A percentile compares a stretch with the other conserved stretches of the same genome.
These are phyloP conservation scores for Byasa hedistus DNA, from an alignment of 2,888 invertebrate species.

Conservation along the genomic window DNA sequence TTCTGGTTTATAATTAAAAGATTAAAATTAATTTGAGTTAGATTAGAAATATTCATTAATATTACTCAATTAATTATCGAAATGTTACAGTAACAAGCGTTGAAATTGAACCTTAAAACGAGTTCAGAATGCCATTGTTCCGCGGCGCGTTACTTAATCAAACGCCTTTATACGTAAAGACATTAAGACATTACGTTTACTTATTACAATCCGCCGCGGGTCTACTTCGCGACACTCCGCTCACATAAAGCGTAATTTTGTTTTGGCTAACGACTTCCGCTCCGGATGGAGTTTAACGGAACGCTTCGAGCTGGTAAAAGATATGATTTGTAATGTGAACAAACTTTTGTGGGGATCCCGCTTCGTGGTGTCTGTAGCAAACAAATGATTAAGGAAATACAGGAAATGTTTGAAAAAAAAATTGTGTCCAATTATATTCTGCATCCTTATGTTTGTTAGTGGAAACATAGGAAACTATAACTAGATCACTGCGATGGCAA, in stretches of 20 bases:
- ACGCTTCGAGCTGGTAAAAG: not conserved
- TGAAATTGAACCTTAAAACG: slow-evolving; percentile 28
- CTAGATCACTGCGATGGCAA: too few species aligned
- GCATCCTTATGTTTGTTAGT: too few species aligned
- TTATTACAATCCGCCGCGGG: slow-evolving; percentile 10
- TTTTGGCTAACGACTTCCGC: slow-evolving; percentile 9
- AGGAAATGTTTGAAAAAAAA: too few species aligned
- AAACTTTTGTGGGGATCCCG: too few species aligned
- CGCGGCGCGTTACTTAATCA: slow-evolving; percentile 22
- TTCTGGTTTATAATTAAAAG: too few species aligned
- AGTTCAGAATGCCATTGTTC: slow-evolving; percentile 27
- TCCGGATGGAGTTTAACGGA: not conserved
- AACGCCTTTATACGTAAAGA: slow-evolving; percentile 22
- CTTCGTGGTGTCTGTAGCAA: too few species aligned
- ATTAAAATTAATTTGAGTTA: too few species aligned
- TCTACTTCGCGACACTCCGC: slow-evolving; percentile 13
- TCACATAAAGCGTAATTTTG: slow-evolving; percentile 16
- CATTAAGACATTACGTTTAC: slow-evolving; percentile 20
- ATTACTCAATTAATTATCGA: slow-evolving; percentile 23
- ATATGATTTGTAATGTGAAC: not conserved
- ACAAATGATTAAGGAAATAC: too few species aligned
- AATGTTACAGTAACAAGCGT: slow-evolving; percentile 18
- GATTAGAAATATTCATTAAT: too few species aligned
- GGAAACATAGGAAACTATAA: too few species aligned
- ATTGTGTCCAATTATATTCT: too few species aligned